phyloP scores from a whole-genome alignment of 2,113 vertebrate species.

The Ophiodon elongatus region DNA sequence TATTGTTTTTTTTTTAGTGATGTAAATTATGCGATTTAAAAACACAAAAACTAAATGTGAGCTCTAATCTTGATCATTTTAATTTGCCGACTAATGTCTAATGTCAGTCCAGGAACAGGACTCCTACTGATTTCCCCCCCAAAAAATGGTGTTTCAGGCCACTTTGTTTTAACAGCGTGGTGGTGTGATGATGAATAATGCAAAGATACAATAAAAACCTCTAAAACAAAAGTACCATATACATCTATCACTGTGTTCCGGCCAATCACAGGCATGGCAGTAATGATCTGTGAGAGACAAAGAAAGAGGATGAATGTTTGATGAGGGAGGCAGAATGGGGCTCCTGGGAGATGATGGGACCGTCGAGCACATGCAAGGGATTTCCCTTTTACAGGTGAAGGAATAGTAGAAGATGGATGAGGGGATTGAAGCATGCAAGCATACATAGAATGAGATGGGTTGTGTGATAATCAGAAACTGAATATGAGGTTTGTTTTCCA shows the following conservation, averaged over 20 bases:
- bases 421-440: slow-evolving; percentile 1
- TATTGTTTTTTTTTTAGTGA: not conserved
- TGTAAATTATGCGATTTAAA: slow-evolving; percentile 16
- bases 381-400: slow-evolving; percentile 55
- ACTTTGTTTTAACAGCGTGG: slow-evolving; percentile 27
- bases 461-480: slow-evolving; percentile 20
- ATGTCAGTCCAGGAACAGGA: not conserved
- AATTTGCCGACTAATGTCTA: not conserved
- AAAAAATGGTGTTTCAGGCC: slow-evolving; percentile 1
- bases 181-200: slow-evolving; percentile 74
- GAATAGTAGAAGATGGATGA: slow-evolving; percentile 22
- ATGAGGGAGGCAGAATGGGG: slow-evolving; percentile 59
- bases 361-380: slow-evolving; percentile 43
- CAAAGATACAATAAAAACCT: slow-evolving; percentile 55
- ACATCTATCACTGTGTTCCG: slow-evolving; percentile 51
- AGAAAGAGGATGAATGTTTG: slow-evolving; percentile 72
- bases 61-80: not conserved
- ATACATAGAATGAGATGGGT: slow-evolving; percentile 1
- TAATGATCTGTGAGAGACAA: slow-evolving; percentile 69
- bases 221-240: slow-evolving; percentile 46
- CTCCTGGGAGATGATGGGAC: slow-evolving; percentile 54
- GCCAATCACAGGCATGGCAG: slow-evolving; percentile 46
- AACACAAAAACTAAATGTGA: slow-evolving; percentile 1
- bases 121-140: slow-evolving; percentile 1
- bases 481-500: slow-evolving; percentile 19